A percentile compares a stretch with the other conserved stretches of the same genome.
phyloP scores from a whole-genome alignment of 2,797 vertebrate genomes.

The Syngnathus acus region DNA sequence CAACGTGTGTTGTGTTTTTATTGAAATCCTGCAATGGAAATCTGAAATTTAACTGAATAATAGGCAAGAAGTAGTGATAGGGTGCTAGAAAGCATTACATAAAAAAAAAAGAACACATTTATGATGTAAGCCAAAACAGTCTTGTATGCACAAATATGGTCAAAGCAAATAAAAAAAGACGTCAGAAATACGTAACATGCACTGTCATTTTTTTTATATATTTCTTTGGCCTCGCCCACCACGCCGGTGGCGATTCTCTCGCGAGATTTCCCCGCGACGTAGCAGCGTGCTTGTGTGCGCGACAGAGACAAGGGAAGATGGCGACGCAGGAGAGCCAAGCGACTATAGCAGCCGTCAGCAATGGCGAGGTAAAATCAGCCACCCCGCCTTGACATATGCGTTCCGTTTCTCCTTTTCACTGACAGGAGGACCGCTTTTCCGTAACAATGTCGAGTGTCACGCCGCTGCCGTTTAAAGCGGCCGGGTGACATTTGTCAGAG shows the following conservation, averaged over 20 bases:
- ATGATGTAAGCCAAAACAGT: background rate
- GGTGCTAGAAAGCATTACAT: too few relatives aligned
- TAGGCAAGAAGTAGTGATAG: background rate
- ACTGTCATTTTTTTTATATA: background rate
- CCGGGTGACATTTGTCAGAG: slow-evolving; percentile 59
- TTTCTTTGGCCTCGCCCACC: background rate
- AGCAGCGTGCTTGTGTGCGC: slow-evolving; percentile 47
- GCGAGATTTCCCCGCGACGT: background rate
- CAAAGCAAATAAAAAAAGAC: background rate
- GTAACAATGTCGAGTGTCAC: background rate
- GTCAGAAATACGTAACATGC: background rate
- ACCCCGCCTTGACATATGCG: slow-evolving; percentile 2
- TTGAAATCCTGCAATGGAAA: background rate
- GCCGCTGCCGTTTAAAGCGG: slow-evolving; percentile 21
- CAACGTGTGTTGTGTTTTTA: background rate
- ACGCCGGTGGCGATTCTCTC: background rate
- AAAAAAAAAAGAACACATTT: too few relatives aligned
- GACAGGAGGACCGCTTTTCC: background rate
- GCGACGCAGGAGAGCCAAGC: slow-evolving; percentile 74
- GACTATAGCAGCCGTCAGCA: slow-evolving; percentile 58
- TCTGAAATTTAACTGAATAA: background rate
- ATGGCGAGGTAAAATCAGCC: slow-evolving; percentile 75
- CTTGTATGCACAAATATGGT: background rate
- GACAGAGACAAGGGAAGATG: slow-evolving; percentile 77
- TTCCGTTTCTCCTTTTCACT: background rate